A percentile compares a stretch with the other conserved stretches of the same genome.
phyloP scores from a whole-genome alignment of 2,797 vertebrate genomes.

The Enteromius trimaculatus region DNA sequence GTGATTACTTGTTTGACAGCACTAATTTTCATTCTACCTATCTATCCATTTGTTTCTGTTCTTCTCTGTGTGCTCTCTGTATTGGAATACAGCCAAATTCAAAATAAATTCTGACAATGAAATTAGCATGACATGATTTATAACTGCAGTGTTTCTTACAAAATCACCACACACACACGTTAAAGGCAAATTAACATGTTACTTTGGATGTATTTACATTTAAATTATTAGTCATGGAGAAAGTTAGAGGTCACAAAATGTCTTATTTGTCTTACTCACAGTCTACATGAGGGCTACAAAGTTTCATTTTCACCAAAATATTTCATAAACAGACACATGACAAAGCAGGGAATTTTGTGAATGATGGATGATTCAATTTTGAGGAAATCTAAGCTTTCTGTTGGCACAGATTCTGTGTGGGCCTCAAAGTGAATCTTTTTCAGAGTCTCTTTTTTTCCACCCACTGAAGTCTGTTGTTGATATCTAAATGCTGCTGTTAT shows the following conservation, averaged over 20 bases:
- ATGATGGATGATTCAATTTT: not conserved
- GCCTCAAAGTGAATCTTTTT: slow-evolving; percentile 2
- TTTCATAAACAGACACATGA: not conserved
- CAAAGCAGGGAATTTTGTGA: not conserved
- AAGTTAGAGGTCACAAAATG: not conserved
- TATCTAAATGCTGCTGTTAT: not conserved
- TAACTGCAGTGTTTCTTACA: not conserved
- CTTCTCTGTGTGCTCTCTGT: not conserved
- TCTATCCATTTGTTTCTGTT: not conserved
- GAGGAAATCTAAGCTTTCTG: not conserved
- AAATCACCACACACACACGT: not conserved
- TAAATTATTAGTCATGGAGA: not conserved
- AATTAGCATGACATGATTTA: not conserved
- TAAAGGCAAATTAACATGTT: not conserved
- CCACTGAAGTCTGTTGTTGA: slow-evolving; percentile 11
- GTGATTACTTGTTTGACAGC: too few species aligned
- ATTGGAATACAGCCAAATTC: not conserved
- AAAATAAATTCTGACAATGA: not conserved
- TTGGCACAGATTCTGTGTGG: not conserved
- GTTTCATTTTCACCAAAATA: not conserved
- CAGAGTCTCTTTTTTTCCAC: not conserved
- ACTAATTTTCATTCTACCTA: not conserved
- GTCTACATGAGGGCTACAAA: not conserved
- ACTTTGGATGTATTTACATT: not conserved
- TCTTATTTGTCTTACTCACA: not conserved